Evolutionary conservation across 2,113 vertebrate genomes (phyloP), one percentile per base, ranked within the genome.

Genomic region (Oryzias javanicus): DNA sequence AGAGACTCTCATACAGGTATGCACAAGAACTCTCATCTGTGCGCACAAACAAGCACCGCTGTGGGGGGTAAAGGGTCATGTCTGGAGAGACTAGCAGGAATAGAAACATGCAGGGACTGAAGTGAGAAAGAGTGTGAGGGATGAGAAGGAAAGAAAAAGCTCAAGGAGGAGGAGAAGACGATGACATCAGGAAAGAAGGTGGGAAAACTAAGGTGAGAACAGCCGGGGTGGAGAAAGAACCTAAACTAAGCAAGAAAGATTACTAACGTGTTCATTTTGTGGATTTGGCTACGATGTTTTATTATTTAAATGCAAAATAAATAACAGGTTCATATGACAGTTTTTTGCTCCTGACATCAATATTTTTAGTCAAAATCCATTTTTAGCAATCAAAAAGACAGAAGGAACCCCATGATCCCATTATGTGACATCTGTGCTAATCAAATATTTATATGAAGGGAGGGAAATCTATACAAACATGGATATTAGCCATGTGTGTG

Each of bases 381-480:
- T 76, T 51, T 18, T 54, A 22, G 63, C 35, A 8, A 71, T 49
- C 45, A 60, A 49, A 75, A 42, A 49, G 70, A 73, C 19, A 64
- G 51, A 63, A 60, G 52, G 35, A 64, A 44, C 15, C 51, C 25
- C 27, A 44, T 54, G 71, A 62, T 52, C 2, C 16, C 54, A 60
- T 58, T 29, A 50, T 73, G 64, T 75, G 70, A 79, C 70, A 71
- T 79, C 74, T 24, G 44, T 20, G 45, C 48, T 63, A 16, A 77
- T 84, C 53, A 83, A 86, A 83, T 82, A 89, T 85, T 86, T 67
- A 83, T 77, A 55, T 5, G 19, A 50, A 35, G 14, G 53, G 55
- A 44, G 20, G 35, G 68, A 66, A 63, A 79, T 52, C 16, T 41
- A 69, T 54, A 74, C 51, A 60, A 63, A 60, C 55, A 71, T 53